phyloP scores from a whole-genome alignment of 2,113 vertebrate species.

The Leptosomus discolor region DNA sequence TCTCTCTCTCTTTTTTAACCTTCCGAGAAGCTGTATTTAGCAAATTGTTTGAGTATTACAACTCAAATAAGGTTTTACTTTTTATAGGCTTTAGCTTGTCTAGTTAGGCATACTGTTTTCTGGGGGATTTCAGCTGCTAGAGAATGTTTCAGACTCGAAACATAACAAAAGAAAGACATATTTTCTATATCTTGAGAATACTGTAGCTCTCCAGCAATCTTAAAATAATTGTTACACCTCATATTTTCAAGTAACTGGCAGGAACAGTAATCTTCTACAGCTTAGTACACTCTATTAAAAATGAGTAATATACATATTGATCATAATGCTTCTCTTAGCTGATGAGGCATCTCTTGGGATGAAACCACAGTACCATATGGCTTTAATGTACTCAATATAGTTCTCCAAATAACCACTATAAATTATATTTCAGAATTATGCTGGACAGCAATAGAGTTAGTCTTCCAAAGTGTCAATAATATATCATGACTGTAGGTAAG shows the following conservation, averaged over 20 bases:
- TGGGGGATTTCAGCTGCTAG: background rate
- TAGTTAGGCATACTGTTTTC: background rate
- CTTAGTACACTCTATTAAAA: conserved; percentile 51
- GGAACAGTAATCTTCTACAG: conserved; percentile 56
- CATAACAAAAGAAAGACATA: conserved; percentile 25
- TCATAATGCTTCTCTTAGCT: conserved; percentile 45
- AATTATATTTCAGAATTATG: conserved; percentile 57
- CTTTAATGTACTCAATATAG: conserved; percentile 58
- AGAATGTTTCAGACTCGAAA: conserved; percentile 25
- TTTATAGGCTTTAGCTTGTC: conserved; percentile 9
- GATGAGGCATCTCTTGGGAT: conserved; percentile 57
- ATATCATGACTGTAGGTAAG: conserved; percentile 22
- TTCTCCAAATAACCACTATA: conserved; percentile 56
- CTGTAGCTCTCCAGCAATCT: conserved; percentile 28
- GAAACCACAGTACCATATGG: conserved; percentile 53
- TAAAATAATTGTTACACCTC: conserved; percentile 61
- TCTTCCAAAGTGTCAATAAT: conserved; percentile 24
- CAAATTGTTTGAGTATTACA: background rate
- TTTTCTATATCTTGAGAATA: conserved; percentile 51
- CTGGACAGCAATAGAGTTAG: conserved; percentile 16
- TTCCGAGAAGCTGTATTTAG: background rate
- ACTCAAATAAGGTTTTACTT: conserved; percentile 10
- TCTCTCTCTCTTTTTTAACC: background rate
- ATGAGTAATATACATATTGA: conserved; percentile 58
- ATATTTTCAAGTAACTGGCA: conserved; percentile 54